Percentiles rank a stretch among this genome's conserved stretches.
Evolutionary conservation across 2,113 vertebrate genomes (phyloP).

Genomic region (Hyperopisus bebe): DNA sequence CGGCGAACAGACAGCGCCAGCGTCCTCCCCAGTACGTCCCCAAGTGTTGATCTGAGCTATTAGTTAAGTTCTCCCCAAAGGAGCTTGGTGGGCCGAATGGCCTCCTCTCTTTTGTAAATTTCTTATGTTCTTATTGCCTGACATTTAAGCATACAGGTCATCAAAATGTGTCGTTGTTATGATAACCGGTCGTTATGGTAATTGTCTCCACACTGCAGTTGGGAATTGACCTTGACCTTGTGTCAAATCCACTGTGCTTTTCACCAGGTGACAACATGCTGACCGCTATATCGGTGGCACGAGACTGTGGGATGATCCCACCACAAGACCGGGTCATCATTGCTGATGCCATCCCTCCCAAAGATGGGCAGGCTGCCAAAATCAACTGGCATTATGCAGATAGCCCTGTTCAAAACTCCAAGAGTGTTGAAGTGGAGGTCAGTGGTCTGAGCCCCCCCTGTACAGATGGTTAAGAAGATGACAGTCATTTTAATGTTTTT

Average conservation of each 20-base stretch:
- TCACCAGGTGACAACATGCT: constrained; percentile 89
- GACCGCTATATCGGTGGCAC: constrained; percentile 93
- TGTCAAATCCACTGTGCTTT: neutral
- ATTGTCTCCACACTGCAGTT: neutral
- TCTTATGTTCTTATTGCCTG: too few species aligned
- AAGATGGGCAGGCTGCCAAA: constrained; percentile 83
- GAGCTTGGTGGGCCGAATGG: too few species aligned
- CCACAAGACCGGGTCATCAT: constrained; percentile 89
- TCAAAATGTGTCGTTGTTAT: neutral
- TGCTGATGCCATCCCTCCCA: constrained; percentile 84
- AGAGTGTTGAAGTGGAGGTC: constrained; percentile 71
- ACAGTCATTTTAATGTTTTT: neutral
- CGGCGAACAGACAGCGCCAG: too few species aligned
- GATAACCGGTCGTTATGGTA: neutral
- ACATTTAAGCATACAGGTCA: neutral
- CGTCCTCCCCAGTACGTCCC: too few species aligned
- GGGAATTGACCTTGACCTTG: neutral
- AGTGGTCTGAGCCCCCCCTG: constrained; percentile 12
- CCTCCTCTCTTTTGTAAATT: too few species aligned
- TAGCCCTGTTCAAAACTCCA: constrained; percentile 59
- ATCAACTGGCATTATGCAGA: constrained; percentile 95
- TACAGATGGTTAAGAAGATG: neutral
- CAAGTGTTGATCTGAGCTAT: too few species aligned
- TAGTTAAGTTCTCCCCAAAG: too few species aligned
- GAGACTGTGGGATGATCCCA: constrained; percentile 96